Percentiles rank a stretch among this genome's conserved stretches.
Conservation (phyloP, 2,888 invertebrate species). For the Rhagonycha lutea region DNA sequence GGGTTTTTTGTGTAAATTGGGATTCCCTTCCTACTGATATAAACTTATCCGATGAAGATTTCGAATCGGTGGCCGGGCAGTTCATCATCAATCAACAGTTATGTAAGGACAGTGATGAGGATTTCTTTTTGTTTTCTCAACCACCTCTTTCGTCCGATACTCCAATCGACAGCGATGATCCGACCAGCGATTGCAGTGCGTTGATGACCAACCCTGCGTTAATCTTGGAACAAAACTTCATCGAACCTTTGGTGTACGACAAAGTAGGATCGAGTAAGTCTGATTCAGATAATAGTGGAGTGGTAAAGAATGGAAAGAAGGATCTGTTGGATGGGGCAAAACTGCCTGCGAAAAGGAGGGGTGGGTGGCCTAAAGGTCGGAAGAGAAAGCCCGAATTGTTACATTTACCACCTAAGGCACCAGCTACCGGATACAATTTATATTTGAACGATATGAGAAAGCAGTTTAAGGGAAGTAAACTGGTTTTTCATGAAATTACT, state of each 20-base stretch:
- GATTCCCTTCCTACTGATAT: constrained; percentile 55
- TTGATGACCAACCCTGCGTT: neutral
- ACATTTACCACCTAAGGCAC: constrained; percentile 61
- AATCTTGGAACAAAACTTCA: neutral
- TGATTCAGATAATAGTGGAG: neutral
- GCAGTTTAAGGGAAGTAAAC: constrained; percentile 56
- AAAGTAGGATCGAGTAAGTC: neutral
- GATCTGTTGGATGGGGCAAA: constrained; percentile 29
- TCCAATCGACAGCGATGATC: constrained; percentile 51
- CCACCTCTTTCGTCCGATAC: constrained; percentile 33
- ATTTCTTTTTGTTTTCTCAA: constrained; percentile 27
- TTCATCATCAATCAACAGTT: constrained; percentile 52
- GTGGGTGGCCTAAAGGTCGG: constrained; percentile 66
- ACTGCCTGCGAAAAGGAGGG: constrained; percentile 54
- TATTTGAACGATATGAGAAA: constrained; percentile 61
- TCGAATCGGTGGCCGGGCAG: constrained; percentile 55
- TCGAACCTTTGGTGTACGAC: neutral
- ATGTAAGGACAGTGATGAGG: constrained; percentile 12
- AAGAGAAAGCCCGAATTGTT: constrained; percentile 60
- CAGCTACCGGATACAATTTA: constrained; percentile 62
- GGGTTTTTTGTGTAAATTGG: neutral
- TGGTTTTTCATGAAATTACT: constrained; percentile 62
- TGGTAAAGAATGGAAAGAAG: neutral
- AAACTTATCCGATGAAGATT: constrained; percentile 55
- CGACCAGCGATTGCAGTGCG: constrained; percentile 51